Conservation (phyloP, 2,888 invertebrate genomes). For the Volucella inanis region DNA sequence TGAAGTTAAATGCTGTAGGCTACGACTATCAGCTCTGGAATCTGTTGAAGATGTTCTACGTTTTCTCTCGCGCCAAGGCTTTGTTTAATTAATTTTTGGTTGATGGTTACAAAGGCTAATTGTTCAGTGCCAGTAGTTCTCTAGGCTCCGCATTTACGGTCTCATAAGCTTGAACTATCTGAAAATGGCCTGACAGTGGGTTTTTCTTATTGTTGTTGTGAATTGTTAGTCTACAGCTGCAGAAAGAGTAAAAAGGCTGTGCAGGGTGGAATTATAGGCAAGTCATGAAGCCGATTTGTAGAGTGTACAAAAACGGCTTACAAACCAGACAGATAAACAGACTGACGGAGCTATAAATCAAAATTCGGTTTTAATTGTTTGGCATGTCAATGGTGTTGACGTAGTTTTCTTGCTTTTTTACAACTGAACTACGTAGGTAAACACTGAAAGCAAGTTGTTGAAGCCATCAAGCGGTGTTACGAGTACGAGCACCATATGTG, state of each 20-base stretch:
- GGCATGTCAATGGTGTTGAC: constrained; percentile 22
- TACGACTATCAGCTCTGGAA: neutral
- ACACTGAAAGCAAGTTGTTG: constrained; percentile 41
- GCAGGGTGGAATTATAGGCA: neutral
- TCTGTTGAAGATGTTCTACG: constrained; percentile 14
- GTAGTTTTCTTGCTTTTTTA: neutral
- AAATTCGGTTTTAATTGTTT: constrained; percentile 67
- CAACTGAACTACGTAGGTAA: constrained; percentile 8
- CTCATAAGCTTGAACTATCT: constrained; percentile 16
- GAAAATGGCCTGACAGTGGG: neutral
- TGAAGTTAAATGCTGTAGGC: neutral
- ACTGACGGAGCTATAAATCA: constrained; percentile 49
- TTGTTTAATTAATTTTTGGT: constrained; percentile 1
- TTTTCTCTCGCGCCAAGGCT: neutral
- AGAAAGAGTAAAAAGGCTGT: neutral
- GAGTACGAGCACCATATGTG: constrained; percentile 8
- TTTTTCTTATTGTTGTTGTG: neutral
- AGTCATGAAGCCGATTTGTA: constrained; percentile 26
- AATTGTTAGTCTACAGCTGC: neutral
- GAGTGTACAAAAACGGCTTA: constrained; percentile 46
- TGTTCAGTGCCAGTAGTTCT: constrained; percentile 1
- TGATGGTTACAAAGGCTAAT: constrained; percentile 27
- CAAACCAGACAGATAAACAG: constrained; percentile 22
- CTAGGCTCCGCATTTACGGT: constrained; percentile 17
- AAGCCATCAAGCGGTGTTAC: constrained; percentile 29